These are phyloP conservation scores for Reticulitermes speratus DNA, from an alignment of 1,140 invertebrate species.

Conservation along the genomic window DNA sequence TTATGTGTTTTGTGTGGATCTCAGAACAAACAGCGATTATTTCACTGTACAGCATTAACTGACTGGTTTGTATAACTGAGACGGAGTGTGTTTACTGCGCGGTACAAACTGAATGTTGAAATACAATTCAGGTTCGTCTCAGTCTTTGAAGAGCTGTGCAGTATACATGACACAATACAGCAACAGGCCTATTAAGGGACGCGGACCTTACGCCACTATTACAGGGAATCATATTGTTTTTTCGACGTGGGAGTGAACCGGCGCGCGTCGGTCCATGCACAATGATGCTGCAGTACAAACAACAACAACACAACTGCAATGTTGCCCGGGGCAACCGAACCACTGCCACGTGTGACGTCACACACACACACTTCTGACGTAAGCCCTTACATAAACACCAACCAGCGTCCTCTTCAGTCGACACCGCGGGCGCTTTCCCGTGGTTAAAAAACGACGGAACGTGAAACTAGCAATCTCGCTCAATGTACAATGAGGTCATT, in stretches of 20 bases:
- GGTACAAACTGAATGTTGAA: no score
- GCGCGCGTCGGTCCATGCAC: background rate
- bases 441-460: background rate
- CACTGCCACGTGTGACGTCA: conserved; percentile 16
- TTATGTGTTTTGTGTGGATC: no score
- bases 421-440: background rate
- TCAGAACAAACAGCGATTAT: no score
- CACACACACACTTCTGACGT: background rate
- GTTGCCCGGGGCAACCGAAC: conserved; percentile 6
- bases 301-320: background rate
- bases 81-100: no score
- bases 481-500: no score
- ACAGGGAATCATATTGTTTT: background rate
- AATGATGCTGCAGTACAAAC: background rate
- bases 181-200: no score
- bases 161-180: no score
- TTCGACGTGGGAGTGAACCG: background rate
- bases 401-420: background rate
- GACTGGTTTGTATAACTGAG: no score
- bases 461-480: no score
- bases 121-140: no score
- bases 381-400: background rate
- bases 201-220: background rate
- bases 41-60: no score
- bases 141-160: no score